Evolutionary conservation across 2,888 invertebrate species (phyloP), one percentile per base, ranked within the genome.

Genomic region (Drosophila paranaensis): DNA sequence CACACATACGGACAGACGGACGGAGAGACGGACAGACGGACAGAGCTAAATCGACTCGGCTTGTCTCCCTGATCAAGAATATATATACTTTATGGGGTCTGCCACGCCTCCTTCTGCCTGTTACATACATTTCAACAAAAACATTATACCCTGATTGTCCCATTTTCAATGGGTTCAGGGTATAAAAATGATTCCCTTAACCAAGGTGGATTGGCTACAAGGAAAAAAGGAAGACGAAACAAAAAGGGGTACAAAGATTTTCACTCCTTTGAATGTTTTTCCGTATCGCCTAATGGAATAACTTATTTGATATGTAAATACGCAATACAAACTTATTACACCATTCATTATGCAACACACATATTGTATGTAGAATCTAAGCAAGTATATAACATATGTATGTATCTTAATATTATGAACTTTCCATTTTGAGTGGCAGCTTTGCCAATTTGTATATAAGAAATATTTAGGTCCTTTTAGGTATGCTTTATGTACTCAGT

Each of bases 211-310:
- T 25, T 33, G 45, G 40, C 51, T 25, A n/a, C 45, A 14, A 25
- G 69, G 48, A 58, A 51, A 69, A 62, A 42, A 40, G 1, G 30
- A 51, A 66, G 40, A 40, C 45, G 56, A 63, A 14, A 6, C 35
- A 45, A 56, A 55, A 42, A 16, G 13, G 35, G 40, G 35, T 45
- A 43, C 55, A 50, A 61, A 39, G 35, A 72, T 27, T 40, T 73
- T 63, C 37, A 50, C 40, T 61, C 45, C 66, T 13, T 40, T 50
- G 30, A 58, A 57, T 45, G 51, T 77, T 57, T 61, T 57, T 50
- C 48, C 43, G 42, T 48, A 45, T 25, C 61, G 33, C 66, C 76
- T 63, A 53, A 66, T 16, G 3, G 33, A 50, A 33, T 10, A n/a
- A 30, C 9, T 30, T 30, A 10, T n/a, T 48, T n/a, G n/a, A 30